These are phyloP conservation scores for Eulithis testata DNA, from an alignment of 2,888 invertebrate species.

Conservation along the genomic window DNA sequence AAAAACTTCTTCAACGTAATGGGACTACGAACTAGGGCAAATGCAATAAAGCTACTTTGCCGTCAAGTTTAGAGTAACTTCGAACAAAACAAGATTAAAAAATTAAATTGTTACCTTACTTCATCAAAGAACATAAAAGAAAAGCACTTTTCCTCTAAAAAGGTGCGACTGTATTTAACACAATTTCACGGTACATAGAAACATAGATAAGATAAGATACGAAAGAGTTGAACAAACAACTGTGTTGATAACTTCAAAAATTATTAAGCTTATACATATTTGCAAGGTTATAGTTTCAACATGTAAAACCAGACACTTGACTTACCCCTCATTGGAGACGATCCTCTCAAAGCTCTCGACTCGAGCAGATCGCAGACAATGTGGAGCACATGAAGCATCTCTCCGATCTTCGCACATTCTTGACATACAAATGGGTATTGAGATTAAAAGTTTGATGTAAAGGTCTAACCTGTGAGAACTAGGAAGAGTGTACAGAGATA, in stretches of 20 bases:
- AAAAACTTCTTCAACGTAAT: background rate
- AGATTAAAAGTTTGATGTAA: conserved; percentile 8
- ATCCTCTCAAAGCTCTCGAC: conserved; percentile 19
- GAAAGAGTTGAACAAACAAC: no score
- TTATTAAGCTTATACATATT: no score
- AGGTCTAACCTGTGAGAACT: background rate
- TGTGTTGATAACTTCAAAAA: no score
- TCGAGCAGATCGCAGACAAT: conserved; percentile 23
- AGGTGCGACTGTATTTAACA: background rate
- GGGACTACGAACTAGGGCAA: background rate
- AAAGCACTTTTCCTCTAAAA: background rate
- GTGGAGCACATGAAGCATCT: conserved; percentile 21
- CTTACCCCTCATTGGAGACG: conserved; percentile 5
- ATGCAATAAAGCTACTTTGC: background rate
- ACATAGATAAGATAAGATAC: no score
- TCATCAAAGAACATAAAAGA: background rate
- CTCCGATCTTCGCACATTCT: conserved; percentile 22
- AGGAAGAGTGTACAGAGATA: no score
- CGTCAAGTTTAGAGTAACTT: background rate
- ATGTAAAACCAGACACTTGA: conserved; percentile 13
- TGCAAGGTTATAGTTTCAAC: background rate
- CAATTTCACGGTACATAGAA: no score
- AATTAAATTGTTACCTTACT: background rate
- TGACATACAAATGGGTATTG: conserved; percentile 22
- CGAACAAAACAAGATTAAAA: conserved; percentile 1